Percentiles rank a stretch among this genome's conserved stretches.
These are phyloP conservation scores for Recurvirostra avosetta DNA, from an alignment of 2,113 vertebrate species.

Conservation along the genomic window DNA sequence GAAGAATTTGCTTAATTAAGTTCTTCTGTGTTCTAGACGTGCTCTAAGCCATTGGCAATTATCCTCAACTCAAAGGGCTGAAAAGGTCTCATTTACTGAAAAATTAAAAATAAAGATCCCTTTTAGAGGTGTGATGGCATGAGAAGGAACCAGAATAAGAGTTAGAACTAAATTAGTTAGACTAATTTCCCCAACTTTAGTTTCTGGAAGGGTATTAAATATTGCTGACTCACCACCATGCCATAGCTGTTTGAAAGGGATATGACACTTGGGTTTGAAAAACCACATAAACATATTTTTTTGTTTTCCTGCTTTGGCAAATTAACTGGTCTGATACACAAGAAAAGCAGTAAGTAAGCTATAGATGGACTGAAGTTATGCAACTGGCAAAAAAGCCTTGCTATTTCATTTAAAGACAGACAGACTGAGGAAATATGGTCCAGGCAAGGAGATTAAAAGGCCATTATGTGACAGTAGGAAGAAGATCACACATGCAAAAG, in stretches of 20 bases:
- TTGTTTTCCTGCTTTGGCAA: neutral
- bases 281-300: neutral
- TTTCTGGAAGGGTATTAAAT: neutral
- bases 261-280: neutral
- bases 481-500: neutral
- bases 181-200: neutral
- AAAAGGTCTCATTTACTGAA: neutral
- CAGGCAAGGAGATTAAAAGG: neutral
- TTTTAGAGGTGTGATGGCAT: neutral
- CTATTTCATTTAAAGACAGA: neutral
- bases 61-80: neutral
- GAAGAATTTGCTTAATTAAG: constrained; percentile 13
- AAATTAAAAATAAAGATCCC: neutral
- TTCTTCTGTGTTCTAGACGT: neutral
- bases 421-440: neutral
- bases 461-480: neutral
- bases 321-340: neutral
- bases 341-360: neutral
- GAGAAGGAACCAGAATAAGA: neutral
- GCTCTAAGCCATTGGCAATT: neutral
- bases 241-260: neutral
- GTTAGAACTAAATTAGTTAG: neutral
- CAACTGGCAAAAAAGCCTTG: neutral
- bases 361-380: neutral
- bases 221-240: neutral